Evolutionary conservation across 2,797 vertebrate species (phyloP).

Genomic region (Leptoclinus maculatus): DNA sequence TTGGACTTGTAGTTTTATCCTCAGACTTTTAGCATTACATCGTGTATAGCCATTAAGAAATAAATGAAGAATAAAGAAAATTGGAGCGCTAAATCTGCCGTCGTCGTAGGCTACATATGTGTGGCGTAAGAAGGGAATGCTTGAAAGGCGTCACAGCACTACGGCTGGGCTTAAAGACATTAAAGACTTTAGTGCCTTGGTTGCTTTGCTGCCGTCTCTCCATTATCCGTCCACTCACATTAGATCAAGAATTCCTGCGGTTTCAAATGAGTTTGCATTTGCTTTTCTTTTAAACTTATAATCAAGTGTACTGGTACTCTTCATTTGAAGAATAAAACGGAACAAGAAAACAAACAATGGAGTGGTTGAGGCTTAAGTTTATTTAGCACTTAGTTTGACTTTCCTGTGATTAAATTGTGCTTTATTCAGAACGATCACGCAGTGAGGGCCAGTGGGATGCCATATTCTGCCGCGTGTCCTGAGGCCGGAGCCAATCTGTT

Average conservation of each 20-base stretch:
- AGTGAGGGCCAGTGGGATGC: conserved; percentile 14
- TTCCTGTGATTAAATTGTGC: conserved; percentile 29
- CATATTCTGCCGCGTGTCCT: conserved; percentile 41
- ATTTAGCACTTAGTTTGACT: conserved; percentile 10
- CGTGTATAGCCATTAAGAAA: not conserved
- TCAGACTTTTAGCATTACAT: not conserved
- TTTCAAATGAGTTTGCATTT: not conserved
- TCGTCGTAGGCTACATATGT: not conserved
- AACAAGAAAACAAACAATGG: not conserved
- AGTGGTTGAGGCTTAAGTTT: not conserved
- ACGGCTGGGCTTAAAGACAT: not conserved
- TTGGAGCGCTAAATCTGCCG: not conserved
- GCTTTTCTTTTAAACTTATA: not conserved
- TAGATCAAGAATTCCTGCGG: not conserved
- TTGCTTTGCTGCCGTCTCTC: not conserved
- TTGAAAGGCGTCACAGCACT: not conserved
- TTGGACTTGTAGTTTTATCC: not conserved
- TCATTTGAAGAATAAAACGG: not conserved
- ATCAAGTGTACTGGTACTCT: not conserved
- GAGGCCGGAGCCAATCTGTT: conserved; percentile 56
- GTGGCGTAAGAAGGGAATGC: not conserved
- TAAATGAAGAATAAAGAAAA: not conserved
- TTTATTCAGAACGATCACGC: conserved; percentile 46
- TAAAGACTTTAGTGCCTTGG: not conserved
- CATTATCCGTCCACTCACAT: not conserved